Base-by-base conservation (phyloP, 2,113 vertebrate species). In the Bostrychus sinensis region DNA sequence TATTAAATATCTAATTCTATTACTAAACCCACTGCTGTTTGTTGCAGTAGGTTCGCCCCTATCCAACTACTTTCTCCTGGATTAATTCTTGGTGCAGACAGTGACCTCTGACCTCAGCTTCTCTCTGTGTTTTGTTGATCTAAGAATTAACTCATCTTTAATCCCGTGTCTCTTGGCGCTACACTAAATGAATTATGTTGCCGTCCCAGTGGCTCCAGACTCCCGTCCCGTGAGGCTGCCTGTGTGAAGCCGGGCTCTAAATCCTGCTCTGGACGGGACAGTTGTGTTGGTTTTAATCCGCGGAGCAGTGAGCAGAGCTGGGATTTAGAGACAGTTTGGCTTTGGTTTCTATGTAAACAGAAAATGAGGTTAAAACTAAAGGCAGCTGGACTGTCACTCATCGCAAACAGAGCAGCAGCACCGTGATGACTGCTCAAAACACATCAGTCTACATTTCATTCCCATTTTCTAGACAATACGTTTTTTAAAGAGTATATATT, bases 241-340 rank as follows among this genome's bases (percentile, higher is more conserved):
- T 11, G 26, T 11, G 30, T 1, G 45, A 51, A 25, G 37, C 30
- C 12, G 37, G 37, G 38, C 63, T 30, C 5, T 39, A 71, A 83
- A 77, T 83, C 70, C 45, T 22, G 34, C 65, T 67, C 76, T 73
- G 65, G 76, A 62, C 5, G 1, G 7, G n/a, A 3, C 72, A 39
- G 56, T 62, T 2, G 20, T 28, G 61, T 53, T 26, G 2, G 42
- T 9, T 74, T 74, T 77, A 80, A 80, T 83, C 81, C 66, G 38
- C 32, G 56, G 65, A 62, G 71, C n/a, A 4, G 63, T 25, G 34
- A 36, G 62, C 42, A 43, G 69, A 43, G 8, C 32, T 28, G 77
- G 77, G 81, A 80, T 80, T 83, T 80, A 56, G 70, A 36, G 62
- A 67, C 43, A 8, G 59, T 64, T 72, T 80, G 73, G 73, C 70